Conservation (phyloP, 2,797 vertebrate species). For the Cygnus olor region DNA sequence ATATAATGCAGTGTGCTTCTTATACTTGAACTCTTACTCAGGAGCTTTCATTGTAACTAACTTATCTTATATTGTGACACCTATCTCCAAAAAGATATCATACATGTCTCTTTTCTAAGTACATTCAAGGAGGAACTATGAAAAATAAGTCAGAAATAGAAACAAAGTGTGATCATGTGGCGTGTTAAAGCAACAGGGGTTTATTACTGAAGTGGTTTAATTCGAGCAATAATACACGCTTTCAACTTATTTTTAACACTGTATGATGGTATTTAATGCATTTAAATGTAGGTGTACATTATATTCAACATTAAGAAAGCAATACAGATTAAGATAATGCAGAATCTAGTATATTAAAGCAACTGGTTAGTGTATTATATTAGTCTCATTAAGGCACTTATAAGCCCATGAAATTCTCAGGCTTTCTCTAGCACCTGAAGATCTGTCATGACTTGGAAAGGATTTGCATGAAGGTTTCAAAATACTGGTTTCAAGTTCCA, state of each 20-base stretch:
- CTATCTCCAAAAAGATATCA: neutral
- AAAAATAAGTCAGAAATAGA: conserved; percentile 30
- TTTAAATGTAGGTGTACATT: neutral
- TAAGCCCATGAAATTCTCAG: neutral
- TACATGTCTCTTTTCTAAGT: neutral
- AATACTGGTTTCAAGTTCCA: neutral
- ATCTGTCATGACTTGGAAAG: neutral
- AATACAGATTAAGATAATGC: neutral
- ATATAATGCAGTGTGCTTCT: neutral
- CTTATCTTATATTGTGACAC: neutral
- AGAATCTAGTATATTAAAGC: neutral
- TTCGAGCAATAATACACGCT: neutral
- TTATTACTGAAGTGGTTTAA: neutral
- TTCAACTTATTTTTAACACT: neutral
- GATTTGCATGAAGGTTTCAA: neutral
- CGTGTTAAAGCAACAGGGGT: neutral
- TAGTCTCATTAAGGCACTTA: neutral
- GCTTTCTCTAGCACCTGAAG: neutral
- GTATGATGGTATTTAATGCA: neutral
- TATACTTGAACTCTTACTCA: neutral
- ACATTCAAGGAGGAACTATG: neutral
- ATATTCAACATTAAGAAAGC: neutral
- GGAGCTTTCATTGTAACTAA: neutral
- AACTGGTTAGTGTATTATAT: neutral
- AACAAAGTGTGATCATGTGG: neutral